Evolutionary conservation across 1,140 invertebrate species (phyloP).

Genomic region (Arion vulgaris): DNA sequence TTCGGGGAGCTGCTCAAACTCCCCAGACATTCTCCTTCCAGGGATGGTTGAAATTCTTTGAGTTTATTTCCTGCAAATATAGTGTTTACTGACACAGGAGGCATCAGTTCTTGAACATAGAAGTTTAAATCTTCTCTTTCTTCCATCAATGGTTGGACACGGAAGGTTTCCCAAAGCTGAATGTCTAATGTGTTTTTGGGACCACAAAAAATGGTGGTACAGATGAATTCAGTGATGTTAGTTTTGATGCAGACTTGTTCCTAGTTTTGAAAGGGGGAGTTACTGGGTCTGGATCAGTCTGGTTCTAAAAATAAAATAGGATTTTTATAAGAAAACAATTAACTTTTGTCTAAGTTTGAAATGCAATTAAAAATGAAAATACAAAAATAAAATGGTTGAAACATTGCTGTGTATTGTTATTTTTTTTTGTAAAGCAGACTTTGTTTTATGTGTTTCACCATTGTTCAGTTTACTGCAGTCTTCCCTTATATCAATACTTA

Average conservation of each 20-base stretch:
- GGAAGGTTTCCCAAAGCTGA: not conserved
- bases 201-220: not conserved
- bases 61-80: slow-evolving; percentile 50
- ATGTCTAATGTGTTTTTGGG: slow-evolving; percentile 6
- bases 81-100: slow-evolving; percentile 49
- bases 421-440: no score
- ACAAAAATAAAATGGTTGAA: no score
- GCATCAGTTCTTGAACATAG: slow-evolving; percentile 58
- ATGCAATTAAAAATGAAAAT: not conserved
- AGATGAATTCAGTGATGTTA: not conserved
- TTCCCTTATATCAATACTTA: no score
- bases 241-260: not conserved
- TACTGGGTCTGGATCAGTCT: not conserved
- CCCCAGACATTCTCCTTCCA: slow-evolving; percentile 42
- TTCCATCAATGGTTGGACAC: not conserved
- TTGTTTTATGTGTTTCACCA: no score
- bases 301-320: slow-evolving; percentile 4
- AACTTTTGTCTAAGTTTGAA: no score
- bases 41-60: slow-evolving; percentile 54
- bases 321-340: no score
- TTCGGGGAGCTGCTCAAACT: not conserved
- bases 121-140: slow-evolving; percentile 27
- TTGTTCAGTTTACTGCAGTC: no score
- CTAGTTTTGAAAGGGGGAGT: not conserved
- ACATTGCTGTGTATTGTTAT: no score